Evolutionary conservation across 2,888 invertebrate species (phyloP), one percentile per base, ranked within the genome.

Genomic region (Stictocephala bisonia): DNA sequence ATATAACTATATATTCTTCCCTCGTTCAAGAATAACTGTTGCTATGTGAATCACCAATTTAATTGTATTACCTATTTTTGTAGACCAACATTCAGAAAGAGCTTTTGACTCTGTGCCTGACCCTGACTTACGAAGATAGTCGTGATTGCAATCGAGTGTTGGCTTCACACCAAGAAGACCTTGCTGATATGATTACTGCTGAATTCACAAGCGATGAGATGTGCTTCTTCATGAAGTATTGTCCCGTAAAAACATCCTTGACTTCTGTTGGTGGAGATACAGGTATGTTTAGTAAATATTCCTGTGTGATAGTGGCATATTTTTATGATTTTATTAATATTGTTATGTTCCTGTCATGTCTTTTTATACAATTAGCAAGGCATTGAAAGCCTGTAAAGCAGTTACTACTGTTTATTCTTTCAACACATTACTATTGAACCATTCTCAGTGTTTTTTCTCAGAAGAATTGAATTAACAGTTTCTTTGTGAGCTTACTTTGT

Each of bases 131-230:
- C 0, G 89, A 89, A 76, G 84, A 94, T 9, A 86, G 85, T 22
- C 82, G 84, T 0, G 89, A 94, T 83, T 96, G 96, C 82, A 84
- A 87, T 0, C 89, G 90, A 80, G 93, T 96, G 79, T 91, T 96
- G 0, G 86, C 91, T 77, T 87, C 88, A 0, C 95, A 95, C 84
- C 89, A 91, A 7, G 87, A 90, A 58, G 90, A 93, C 81, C 85
- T 96, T 26, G 85, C 95, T 7, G 92, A 95, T 78, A 90, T 93
- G 90, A 82, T 96, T 13, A 83, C 93, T 1, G 90, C 91, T 15
- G 91, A 95, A 81, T 88, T 95, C 79, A 87, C 88, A 66, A 89
- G 92, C 0, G 86, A 90, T 79, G 91, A 95, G 85, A 89, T 95
- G 44, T 96, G 96, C 81, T 89, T 89, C 0, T 91, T 89, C 79